Conservation (phyloP, 1,140 invertebrate genomes). For the Aethina tumida region DNA sequence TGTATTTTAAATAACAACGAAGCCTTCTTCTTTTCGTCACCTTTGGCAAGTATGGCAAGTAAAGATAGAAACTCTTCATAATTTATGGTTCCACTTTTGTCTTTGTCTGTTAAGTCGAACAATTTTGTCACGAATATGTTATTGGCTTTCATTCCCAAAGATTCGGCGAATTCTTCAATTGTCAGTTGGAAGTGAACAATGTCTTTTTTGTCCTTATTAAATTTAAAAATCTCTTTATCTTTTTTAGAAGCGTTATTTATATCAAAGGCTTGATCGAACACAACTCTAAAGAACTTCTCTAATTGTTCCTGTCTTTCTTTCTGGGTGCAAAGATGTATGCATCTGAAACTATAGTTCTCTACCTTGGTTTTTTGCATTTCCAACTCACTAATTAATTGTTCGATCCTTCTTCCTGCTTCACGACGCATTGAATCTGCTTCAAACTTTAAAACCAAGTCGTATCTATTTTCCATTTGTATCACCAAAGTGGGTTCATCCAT, state of each 20-base stretch:
- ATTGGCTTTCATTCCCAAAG: constrained; percentile 43
- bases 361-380: constrained; percentile 26
- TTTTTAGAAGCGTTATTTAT: constrained; percentile 37
- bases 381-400: constrained; percentile 8
- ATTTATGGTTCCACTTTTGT: constrained; percentile 54
- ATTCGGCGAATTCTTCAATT: constrained; percentile 49
- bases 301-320: constrained; percentile 38
- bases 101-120: constrained; percentile 52
- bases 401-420: constrained; percentile 22
- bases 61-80: constrained; percentile 55
- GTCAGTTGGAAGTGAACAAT: constrained; percentile 44
- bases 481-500: constrained; percentile 41
- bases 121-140: constrained; percentile 50
- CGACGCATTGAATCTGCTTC: constrained; percentile 30
- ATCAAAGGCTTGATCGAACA: constrained; percentile 42
- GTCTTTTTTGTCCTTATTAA: constrained; percentile 36
- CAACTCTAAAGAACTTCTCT: constrained; percentile 44
- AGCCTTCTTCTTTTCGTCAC: constrained; percentile 43
- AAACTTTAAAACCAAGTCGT: constrained; percentile 40
- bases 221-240: constrained; percentile 35
- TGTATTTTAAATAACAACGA: constrained; percentile 52
- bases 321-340: constrained; percentile 39
- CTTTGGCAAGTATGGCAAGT: constrained; percentile 51
- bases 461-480: constrained; percentile 47
- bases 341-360: constrained; percentile 30